phyloP scores from a whole-genome alignment of 2,888 invertebrate species.

The Brachypterus glaber region DNA sequence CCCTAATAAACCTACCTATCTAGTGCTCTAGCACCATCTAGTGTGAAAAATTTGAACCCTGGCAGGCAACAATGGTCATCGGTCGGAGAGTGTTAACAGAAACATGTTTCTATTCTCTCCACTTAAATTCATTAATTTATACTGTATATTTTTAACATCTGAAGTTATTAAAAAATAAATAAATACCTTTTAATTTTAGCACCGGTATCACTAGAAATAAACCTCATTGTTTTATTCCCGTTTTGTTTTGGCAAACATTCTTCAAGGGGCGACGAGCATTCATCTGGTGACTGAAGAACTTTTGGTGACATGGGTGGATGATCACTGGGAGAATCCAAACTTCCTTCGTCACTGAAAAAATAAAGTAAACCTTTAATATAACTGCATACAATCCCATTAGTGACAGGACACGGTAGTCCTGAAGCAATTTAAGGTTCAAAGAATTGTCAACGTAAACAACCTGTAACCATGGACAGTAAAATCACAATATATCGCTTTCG shows the following conservation, averaged over 20 bases:
- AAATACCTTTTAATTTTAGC: constrained; percentile 39
- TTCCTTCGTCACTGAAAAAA: constrained; percentile 36
- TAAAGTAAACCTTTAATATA: too few species aligned
- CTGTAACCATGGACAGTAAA: too few species aligned
- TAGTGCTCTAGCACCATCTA: too few species aligned
- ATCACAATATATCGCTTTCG: too few species aligned
- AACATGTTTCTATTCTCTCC: too few species aligned
- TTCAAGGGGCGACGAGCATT: constrained; percentile 17
- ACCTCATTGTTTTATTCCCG: constrained; percentile 27
- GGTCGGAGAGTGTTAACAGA: too few species aligned
- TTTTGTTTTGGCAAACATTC: constrained; percentile 26
- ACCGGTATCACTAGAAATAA: constrained; percentile 28
- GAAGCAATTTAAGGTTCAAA: neutral
- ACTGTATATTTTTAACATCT: too few species aligned
- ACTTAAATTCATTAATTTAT: too few species aligned
- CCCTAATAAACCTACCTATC: too few species aligned
- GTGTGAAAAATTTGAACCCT: too few species aligned
- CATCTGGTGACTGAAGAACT: constrained; percentile 32
- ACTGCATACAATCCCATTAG: too few species aligned
- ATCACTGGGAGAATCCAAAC: constrained; percentile 40
- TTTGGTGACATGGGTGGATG: constrained; percentile 37
- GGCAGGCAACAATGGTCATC: too few species aligned
- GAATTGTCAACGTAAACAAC: neutral
- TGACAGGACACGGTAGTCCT: neutral
- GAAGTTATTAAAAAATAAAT: constrained; percentile 6